phyloP scores from a whole-genome alignment of 2,797 vertebrate genomes.

The Oophaga sylvatica region DNA sequence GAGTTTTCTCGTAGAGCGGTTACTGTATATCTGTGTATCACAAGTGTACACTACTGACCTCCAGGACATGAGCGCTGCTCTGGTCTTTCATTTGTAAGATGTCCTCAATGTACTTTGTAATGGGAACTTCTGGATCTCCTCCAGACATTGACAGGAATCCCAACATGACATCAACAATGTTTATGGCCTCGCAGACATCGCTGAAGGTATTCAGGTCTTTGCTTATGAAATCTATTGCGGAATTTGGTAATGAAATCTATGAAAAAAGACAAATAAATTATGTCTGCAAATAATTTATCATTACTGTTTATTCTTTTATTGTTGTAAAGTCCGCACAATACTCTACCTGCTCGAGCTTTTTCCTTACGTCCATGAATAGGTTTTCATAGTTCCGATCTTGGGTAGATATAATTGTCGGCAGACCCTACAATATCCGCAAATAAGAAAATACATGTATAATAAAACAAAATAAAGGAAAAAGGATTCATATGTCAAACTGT shows the following conservation, averaged over 20 bases:
- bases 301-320: too few relatives aligned
- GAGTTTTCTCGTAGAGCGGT: background rate
- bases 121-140: constrained; percentile 77
- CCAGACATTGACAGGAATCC: constrained; percentile 91
- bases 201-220: constrained; percentile 89
- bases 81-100: constrained; percentile 88
- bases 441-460: background rate
- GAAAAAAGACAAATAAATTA: background rate
- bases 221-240: constrained; percentile 73
- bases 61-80: constrained; percentile 77
- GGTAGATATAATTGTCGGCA: constrained; percentile 88
- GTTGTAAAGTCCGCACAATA: background rate
- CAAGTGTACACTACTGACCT: constrained; percentile 73
- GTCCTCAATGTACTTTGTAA: constrained; percentile 81
- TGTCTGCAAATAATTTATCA: background rate
- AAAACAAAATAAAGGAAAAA: too few relatives aligned
- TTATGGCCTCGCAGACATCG: constrained; percentile 89
- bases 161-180: constrained; percentile 82
- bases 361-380: constrained; percentile 82
- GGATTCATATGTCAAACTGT: too few relatives aligned
- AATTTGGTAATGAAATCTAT: constrained; percentile 81
- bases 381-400: constrained; percentile 89
- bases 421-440: constrained; percentile 75
- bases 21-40: background rate
- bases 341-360: constrained; percentile 82